These are phyloP conservation scores for Margarornis squamiger DNA, from an alignment of 2,797 vertebrate species.

Conservation along the genomic window DNA sequence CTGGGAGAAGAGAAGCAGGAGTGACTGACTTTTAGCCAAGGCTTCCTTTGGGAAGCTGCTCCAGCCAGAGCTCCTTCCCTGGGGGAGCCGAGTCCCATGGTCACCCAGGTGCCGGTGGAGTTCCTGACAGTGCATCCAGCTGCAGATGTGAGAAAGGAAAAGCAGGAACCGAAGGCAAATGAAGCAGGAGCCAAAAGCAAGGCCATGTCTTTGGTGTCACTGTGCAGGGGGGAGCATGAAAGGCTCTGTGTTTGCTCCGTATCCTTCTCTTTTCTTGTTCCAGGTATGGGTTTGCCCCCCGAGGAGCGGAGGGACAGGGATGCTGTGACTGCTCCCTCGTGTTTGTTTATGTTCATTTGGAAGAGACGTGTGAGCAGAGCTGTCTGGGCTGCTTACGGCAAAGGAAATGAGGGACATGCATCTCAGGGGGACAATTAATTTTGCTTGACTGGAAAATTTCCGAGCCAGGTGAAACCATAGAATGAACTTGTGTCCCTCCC, in stretches of 20 bases:
- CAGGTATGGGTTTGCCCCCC: background rate
- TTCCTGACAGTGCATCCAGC: background rate
- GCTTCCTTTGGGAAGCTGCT: background rate
- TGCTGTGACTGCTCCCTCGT: background rate
- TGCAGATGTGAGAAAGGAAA: background rate
- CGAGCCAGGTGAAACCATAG: background rate
- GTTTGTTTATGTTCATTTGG: slow-evolving; percentile 38
- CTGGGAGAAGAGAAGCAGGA: background rate
- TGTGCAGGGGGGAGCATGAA: background rate
- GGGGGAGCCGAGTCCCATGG: background rate
- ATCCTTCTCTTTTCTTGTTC: slow-evolving; percentile 3
- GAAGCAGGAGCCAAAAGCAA: background rate
- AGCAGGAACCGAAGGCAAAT: background rate
- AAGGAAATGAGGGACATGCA: slow-evolving; percentile 7
- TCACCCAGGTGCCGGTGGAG: accelerated
- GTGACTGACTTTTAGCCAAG: background rate
- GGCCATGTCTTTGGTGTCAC: background rate
- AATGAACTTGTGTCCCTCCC: background rate
- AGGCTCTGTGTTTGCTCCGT: background rate
- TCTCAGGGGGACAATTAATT: slow-evolving; percentile 50
- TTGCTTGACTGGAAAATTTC: slow-evolving; percentile 11
- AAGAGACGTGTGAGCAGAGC: background rate
- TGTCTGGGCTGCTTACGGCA: slow-evolving; percentile 11
- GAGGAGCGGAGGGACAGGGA: background rate
- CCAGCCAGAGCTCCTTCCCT: background rate